Conservation (phyloP, 2,797 vertebrate species). For the Chiloscyllium punctatum region DNA sequence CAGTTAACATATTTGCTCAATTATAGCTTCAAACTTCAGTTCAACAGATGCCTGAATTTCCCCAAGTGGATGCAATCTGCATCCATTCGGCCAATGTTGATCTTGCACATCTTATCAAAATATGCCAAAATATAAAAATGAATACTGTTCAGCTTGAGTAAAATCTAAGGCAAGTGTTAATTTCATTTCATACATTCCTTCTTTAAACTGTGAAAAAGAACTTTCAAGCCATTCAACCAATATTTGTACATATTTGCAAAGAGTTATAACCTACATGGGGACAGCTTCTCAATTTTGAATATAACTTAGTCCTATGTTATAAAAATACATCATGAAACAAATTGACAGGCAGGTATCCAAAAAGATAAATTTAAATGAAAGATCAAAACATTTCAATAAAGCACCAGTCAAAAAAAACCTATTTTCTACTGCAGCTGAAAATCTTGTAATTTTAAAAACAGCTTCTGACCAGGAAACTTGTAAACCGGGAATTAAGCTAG, state of each 20-base stretch:
- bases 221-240: not conserved
- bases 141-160: not conserved
- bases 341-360: not conserved
- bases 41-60: not conserved
- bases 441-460: not conserved
- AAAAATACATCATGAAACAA: not conserved
- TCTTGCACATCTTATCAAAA: not conserved
- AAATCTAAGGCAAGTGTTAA: not conserved
- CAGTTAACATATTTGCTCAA: not conserved
- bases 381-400: not conserved
- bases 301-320: not conserved
- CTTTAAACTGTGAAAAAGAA: not conserved
- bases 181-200: not conserved
- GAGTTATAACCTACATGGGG: not conserved
- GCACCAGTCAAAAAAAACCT: not conserved
- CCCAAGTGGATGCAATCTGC: not conserved
- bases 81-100: not conserved
- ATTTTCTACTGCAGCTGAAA: not conserved
- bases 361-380: not conserved
- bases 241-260: not conserved
- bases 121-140: not conserved
- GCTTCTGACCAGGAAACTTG: not conserved
- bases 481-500: not conserved
- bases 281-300: not conserved
- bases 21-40: not conserved